Evolutionary conservation across 2,888 invertebrate genomes (phyloP), one percentile per base, ranked within the genome.

Genomic region (Apeira syringaria): DNA sequence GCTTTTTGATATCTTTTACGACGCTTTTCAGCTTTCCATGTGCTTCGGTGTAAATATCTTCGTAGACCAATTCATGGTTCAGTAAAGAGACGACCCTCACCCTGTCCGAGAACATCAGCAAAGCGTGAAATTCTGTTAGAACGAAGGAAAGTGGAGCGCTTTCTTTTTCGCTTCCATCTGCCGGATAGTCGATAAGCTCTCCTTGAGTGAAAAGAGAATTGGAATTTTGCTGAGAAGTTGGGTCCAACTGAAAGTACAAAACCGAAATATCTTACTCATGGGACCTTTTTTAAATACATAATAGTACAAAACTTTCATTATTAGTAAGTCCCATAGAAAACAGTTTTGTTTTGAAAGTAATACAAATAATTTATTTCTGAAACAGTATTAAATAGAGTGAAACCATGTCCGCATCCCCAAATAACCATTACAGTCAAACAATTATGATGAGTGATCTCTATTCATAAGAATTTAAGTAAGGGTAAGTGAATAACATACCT

Each of bases 71-170:
- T 68, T 97, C 95, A 60, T 97, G 94, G 80, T 96, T 97, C 5
- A 98, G 86, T 2, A 96, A 81, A 42, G 96, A 98, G 22, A 98
- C 91, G 0, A 95, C 97, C 74, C 95, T 95, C 1, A 98, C 93
- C 50, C 94, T 93, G 75, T 97, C 96, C 0, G 93, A 85, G 74
- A 95, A 98, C 56, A 98, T 93, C 6, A 98, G 87, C 1, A 98
- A 79, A 0, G 95, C 94, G 79, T 99, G 98, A 82, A 97, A 98
- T 77, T 98, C 95, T 0, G 98, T 98, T 35, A 98, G 84, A 1
- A 96, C 94, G 65, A 98, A 94, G 0, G 95, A 92, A 24, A 95
- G 84, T 0, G 97, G 95, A 0, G 91, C 84, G 2, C 76, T 73
- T 9, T 84, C 74, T 45, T 79, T 89, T 17, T 86, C 78, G 56